These are phyloP conservation scores for Labeo rohita DNA, from an alignment of 2,113 vertebrate species.

Conservation along the genomic window DNA sequence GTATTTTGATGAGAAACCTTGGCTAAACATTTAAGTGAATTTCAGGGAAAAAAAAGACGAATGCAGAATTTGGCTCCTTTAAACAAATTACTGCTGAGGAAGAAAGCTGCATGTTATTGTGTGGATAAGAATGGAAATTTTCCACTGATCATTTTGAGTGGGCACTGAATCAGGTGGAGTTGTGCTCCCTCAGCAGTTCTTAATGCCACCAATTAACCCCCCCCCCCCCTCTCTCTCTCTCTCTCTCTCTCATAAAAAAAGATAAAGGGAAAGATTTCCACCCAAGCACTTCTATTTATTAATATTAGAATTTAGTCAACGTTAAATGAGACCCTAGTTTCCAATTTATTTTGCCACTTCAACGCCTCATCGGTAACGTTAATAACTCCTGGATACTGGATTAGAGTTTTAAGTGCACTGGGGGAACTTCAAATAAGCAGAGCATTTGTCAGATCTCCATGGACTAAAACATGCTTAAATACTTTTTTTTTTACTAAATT, in stretches of 20 bases:
- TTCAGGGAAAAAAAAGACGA: background rate
- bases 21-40: background rate
- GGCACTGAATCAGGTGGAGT: conserved; percentile 59
- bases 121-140: conserved; percentile 21
- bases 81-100: background rate
- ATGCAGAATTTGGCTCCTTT: background rate
- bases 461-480: conserved; percentile 35
- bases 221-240: background rate
- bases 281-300: conserved; percentile 44
- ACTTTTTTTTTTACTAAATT: conserved; percentile 37
- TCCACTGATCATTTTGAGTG: conserved; percentile 33
- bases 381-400: conserved; percentile 72
- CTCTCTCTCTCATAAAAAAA: conserved; percentile 17
- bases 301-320: conserved; percentile 58
- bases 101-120: background rate
- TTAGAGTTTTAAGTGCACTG: conserved; percentile 70
- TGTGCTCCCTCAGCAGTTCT: conserved; percentile 67
- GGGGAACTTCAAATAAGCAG: conserved; percentile 57
- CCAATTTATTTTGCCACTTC: conserved; percentile 66
- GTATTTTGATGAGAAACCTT: background rate
- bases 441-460: conserved; percentile 62
- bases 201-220: conserved; percentile 45
- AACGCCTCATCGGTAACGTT: conserved; percentile 72
- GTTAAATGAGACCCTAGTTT: conserved; percentile 66
- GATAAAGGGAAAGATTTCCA: conserved; percentile 1